Percentiles rank a stretch among this genome's conserved stretches.
phyloP scores from a whole-genome alignment of 1,140 invertebrate species.

The Scaptomyza pallida region DNA sequence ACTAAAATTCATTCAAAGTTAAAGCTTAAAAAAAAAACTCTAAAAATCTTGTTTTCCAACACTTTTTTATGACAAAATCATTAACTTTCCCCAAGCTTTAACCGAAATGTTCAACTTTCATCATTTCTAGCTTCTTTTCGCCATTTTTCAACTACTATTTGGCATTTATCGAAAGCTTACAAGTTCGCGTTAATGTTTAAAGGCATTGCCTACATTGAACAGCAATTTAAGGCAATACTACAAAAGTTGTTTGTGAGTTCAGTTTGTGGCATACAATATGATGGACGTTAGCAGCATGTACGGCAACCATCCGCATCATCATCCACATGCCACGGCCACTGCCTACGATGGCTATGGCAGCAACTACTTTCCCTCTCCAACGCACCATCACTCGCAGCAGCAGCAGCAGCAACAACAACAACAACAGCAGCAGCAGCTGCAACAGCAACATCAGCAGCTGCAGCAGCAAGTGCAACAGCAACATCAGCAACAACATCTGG shows the following conservation, averaged over 20 bases:
- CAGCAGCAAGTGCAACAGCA: conserved; percentile 53
- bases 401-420: too few species aligned
- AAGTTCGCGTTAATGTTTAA: background rate
- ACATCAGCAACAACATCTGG: conserved; percentile 48
- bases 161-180: too few species aligned
- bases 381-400: conserved; percentile 57
- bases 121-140: background rate
- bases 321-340: conserved; percentile 75
- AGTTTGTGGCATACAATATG: conserved; percentile 84
- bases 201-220: conserved; percentile 1
- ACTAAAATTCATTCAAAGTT: background rate
- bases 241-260: conserved; percentile 32
- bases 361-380: conserved; percentile 76
- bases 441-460: conserved; percentile 37
- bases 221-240: conserved; percentile 16
- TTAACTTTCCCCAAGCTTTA: background rate
- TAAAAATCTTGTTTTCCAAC: background rate
- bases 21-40: too few species aligned
- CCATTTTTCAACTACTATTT: background rate
- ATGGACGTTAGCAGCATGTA: conserved; percentile 91
- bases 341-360: conserved; percentile 80
- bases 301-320: conserved; percentile 86
- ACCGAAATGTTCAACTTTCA: background rate
- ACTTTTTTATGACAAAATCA: background rate
- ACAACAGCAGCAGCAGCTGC: conserved; percentile 36